Evolutionary conservation across 1,140 invertebrate species (phyloP), one percentile per base, ranked within the genome.

Genomic region (honey bee (Apis mellifera)): DNA sequence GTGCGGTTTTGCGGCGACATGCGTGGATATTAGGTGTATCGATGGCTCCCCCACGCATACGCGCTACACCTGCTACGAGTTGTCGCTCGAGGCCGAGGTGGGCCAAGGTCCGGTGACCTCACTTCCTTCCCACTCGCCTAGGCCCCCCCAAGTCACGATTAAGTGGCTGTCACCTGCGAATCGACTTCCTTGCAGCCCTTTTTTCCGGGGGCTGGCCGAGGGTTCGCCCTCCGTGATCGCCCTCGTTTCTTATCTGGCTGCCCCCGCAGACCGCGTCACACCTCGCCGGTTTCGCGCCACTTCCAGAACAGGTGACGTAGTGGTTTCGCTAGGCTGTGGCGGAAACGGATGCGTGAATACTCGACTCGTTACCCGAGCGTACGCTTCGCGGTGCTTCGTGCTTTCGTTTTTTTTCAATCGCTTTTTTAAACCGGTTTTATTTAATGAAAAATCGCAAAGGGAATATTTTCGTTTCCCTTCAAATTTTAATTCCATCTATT

Each of bases 51-150:
- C 77, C 59, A 64, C 72, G 72, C 68, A 42, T 11, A 57, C 65
- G 72, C 19, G n/a, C 55, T 84, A 66, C 89, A 86, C 88, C 89
- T 91, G 89, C 89, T 84, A 73, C 77, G 62, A 57, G n/a, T n/a
- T n/a, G 70, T 77, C 57, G 13, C 32, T 42, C 32, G 32, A 42
- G 32, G 82, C 79, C 89, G 74, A 78, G 84, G 84, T 87, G 87
- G 84, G 90, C 90, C 85, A 91, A 91, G 90, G 88, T 91, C 90
- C 86, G 85, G 86, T 91, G 90, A 90, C 88, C 89, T 87, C 89
- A 89, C 90, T 91, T 91, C 89, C 90, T 91, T 91, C 83, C 90
- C 87, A 83, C 81, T 71, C 70, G 21, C 78, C 60, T 87, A 87
- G 82, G 84, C 86, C 86, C 86, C 86, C 86, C 86, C 83, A 82